Conservation (phyloP, 2,797 vertebrate species). For the Thamnophis elegans region DNA sequence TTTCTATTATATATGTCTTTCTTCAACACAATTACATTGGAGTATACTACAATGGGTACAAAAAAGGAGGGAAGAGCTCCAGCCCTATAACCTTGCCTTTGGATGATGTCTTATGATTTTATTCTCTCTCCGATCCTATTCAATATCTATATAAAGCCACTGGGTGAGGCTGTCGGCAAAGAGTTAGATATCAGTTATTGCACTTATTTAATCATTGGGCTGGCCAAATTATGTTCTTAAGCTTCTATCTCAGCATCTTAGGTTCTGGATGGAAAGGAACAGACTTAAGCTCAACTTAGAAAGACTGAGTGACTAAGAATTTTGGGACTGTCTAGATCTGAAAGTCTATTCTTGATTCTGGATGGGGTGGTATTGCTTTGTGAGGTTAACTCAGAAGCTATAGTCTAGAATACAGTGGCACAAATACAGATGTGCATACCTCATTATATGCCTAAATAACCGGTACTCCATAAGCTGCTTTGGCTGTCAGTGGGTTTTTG, state of each 20-base stretch:
- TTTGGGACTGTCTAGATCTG: neutral
- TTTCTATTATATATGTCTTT: neutral
- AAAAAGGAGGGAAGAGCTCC: neutral
- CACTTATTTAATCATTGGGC: neutral
- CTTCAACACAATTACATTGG: neutral
- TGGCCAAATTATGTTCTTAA: neutral
- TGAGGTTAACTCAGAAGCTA: neutral
- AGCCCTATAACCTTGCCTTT: neutral
- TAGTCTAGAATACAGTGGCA: neutral
- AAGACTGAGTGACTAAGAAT: neutral
- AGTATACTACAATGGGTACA: neutral
- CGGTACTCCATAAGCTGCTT: neutral
- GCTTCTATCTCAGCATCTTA: neutral
- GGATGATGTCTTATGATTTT: neutral
- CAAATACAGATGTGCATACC: neutral
- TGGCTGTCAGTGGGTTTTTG: neutral
- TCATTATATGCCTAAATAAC: neutral
- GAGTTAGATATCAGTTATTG: neutral
- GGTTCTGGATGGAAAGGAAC: neutral
- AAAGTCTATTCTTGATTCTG: neutral
- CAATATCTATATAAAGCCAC: neutral
- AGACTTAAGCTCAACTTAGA: neutral
- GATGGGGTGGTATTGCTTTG: neutral
- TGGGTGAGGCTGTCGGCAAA: neutral
- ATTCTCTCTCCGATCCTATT: neutral